Conservation (phyloP, 2,888 invertebrate genomes). For the Eristalinus sepulchralis region DNA sequence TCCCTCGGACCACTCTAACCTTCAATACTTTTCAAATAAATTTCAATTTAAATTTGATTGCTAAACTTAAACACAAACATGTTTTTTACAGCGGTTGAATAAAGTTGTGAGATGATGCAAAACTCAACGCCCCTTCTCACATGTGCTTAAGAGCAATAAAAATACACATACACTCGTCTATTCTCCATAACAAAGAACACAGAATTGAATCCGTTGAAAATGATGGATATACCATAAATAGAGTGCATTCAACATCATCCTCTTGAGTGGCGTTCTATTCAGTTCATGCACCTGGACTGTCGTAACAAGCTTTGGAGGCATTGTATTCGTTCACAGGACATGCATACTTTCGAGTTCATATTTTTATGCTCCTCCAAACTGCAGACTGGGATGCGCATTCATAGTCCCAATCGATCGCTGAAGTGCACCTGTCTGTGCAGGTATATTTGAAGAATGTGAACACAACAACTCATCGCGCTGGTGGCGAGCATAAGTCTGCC, state of each 20-base stretch:
- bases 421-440: background rate
- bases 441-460: background rate
- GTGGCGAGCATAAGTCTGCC: background rate
- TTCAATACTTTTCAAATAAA: no score
- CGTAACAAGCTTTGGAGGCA: background rate
- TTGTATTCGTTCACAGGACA: background rate
- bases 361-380: background rate
- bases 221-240: background rate
- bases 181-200: background rate
- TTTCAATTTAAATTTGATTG: no score
- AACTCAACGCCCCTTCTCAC: background rate
- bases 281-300: background rate
- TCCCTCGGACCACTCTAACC: no score
- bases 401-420: background rate
- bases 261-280: background rate
- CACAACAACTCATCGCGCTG: background rate
- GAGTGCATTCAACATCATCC: background rate
- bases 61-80: no score
- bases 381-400: background rate
- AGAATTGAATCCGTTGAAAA: background rate
- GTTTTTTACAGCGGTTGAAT: no score
- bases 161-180: background rate
- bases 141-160: background rate
- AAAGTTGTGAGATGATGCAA: no score
- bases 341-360: background rate